Base-by-base conservation (phyloP, 2,888 invertebrate species). In the Eilema depressum region DNA sequence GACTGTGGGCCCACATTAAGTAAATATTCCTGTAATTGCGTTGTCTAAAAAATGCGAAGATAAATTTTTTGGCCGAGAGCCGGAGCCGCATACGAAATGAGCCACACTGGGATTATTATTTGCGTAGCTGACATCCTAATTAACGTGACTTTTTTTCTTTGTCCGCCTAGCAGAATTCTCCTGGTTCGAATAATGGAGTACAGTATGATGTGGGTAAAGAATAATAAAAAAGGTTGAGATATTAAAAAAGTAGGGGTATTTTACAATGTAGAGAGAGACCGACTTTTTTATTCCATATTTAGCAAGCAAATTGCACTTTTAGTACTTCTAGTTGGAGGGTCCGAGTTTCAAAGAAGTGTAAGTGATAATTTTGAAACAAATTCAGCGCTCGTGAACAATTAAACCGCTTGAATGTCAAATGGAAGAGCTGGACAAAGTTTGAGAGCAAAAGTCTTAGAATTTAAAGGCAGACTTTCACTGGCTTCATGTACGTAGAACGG, bases 61-160 rank as follows among this genome's bases (percentile, higher is more conserved):
- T 91, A 92, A 89, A 86, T 92, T 92, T 92, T 92, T 90, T 89
- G 89, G 88, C 86, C 82, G 83, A 86, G 84, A 85, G 85, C 85
- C 85, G 84, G 85, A 88, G 85, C 88, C 90, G 92, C 92, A 93
- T 94, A 92, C 91, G 83, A 91, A 93, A 93, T 93, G 91, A 92
- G 90, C 84, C 87, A 85, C 90, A 82, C 83, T 84, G 89, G 91
- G 90, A 91, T 93, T 92, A 93, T 92, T 94, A 93, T 93, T 93
- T 93, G 91, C 92, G 87, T 86, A 90, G 89, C 89, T 89, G 93
- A 93, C 93, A 91, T 92, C 91, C 92, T 93, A 93, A 94, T 93
- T 93, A 93, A 91, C 89, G 91, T 88, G 91, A 88, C 88, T 91
- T 91, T 91, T 65, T 90, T 92, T 90, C 89, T 91, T 89, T 89